Conservation (phyloP, 2,888 invertebrate species). For the Troides oblongomaculatus region DNA sequence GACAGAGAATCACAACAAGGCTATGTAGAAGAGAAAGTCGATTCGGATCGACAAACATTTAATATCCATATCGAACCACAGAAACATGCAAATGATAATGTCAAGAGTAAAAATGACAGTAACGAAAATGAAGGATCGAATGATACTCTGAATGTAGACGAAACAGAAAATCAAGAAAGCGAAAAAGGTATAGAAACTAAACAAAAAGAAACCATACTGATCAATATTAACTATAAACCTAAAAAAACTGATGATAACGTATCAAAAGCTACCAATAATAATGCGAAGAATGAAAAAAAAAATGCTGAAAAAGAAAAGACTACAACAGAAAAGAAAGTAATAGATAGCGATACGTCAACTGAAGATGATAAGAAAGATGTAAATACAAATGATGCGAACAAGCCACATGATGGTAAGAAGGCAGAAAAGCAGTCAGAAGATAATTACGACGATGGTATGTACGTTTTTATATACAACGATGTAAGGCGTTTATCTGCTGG, state of each 20-base stretch:
- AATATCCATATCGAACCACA: too few species aligned
- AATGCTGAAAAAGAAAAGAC: neutral
- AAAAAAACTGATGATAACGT: neutral
- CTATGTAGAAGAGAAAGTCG: neutral
- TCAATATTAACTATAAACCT: neutral
- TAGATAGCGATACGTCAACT: neutral
- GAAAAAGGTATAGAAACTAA: neutral
- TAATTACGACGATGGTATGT: constrained; percentile 19
- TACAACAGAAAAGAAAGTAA: neutral
- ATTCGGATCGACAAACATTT: neutral
- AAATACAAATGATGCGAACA: constrained; percentile 21
- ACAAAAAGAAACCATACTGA: neutral
- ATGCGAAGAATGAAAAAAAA: neutral
- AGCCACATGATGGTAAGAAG: neutral
- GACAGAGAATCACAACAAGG: neutral
- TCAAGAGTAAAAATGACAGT: neutral
- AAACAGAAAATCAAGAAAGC: neutral
- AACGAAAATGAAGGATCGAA: neutral
- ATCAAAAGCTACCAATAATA: neutral
- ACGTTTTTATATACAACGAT: too few species aligned
- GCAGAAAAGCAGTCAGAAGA: neutral
- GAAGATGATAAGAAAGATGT: constrained; percentile 2
- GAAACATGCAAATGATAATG: neutral
- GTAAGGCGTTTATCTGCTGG: too few species aligned
- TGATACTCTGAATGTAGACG: neutral